phyloP scores from a whole-genome alignment of 1,140 invertebrate genomes.

The Macrocentrus cingulum region DNA sequence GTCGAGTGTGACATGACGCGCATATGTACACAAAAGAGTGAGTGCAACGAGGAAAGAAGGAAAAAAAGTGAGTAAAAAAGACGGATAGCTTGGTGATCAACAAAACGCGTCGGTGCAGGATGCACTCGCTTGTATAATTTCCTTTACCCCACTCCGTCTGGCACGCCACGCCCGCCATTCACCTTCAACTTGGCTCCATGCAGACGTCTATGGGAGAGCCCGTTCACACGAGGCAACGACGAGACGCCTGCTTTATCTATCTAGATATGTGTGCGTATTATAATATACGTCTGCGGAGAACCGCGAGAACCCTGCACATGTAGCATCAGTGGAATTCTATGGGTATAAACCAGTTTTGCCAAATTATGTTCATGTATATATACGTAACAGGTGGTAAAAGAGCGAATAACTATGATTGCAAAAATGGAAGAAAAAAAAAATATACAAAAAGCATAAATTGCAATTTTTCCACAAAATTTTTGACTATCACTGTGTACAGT shows the following conservation, averaged over 20 bases:
- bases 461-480: too few relatives aligned
- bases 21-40: too few relatives aligned
- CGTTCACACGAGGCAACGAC: constrained; percentile 15
- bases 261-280: background rate
- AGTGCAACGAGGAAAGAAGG: too few relatives aligned
- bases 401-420: too few relatives aligned
- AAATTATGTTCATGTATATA: constrained; percentile 34
- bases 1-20: too few relatives aligned
- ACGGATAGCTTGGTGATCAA: constrained; percentile 44
- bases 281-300: background rate
- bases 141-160: constrained; percentile 23
- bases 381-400: constrained; percentile 6
- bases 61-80: constrained; percentile 23
- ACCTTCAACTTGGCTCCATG: constrained; percentile 48
- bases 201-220: constrained; percentile 22
- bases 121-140: constrained; percentile 40
- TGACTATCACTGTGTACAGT: too few relatives aligned
- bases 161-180: constrained; percentile 50
- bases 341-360: constrained; percentile 38
- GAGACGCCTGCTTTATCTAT: background rate
- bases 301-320: background rate
- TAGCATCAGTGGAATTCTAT: constrained; percentile 34
- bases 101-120: constrained; percentile 36
- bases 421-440: too few relatives aligned
- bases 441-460: too few relatives aligned